Conservation (phyloP, 2,113 vertebrate species). For the Merops nubicus region DNA sequence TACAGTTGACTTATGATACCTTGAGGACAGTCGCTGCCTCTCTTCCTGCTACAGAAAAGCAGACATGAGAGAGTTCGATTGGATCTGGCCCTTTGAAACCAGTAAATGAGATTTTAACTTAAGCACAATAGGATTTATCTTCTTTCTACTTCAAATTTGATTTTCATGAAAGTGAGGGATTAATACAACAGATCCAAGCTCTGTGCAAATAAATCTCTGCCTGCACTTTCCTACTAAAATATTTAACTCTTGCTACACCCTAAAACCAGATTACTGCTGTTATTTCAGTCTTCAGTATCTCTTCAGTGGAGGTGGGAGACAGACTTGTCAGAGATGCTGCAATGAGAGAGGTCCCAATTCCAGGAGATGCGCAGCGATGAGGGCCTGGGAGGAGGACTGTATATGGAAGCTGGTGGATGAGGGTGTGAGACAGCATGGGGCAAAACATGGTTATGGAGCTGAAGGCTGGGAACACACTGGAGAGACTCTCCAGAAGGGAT, state of each 20-base stretch:
- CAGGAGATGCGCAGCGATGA: not conserved
- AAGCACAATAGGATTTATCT: conserved; percentile 24
- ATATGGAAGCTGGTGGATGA: not conserved
- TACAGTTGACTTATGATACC: not conserved
- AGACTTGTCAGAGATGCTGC: not conserved
- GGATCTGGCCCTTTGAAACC: conserved; percentile 1
- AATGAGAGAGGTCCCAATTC: not conserved
- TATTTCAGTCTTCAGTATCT: not conserved
- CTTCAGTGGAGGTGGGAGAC: not conserved
- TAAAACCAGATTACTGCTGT: not conserved
- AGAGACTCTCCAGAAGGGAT: not conserved
- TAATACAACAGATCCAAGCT: conserved; percentile 21
- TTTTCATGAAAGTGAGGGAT: conserved; percentile 30
- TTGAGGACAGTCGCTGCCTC: not conserved
- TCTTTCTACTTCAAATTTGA: conserved; percentile 31
- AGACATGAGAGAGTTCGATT: not conserved
- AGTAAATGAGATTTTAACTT: conserved; percentile 50
- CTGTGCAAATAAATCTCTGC: conserved; percentile 6
- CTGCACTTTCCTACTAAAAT: not conserved
- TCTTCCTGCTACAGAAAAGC: not conserved
- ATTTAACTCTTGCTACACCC: conserved; percentile 11
- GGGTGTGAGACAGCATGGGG: not conserved
- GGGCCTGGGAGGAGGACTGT: not conserved
- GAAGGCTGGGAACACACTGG: not conserved
- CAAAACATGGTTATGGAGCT: not conserved